phyloP scores from a whole-genome alignment of 2,113 vertebrate species.

The Sinocyclocheilus grahami region DNA sequence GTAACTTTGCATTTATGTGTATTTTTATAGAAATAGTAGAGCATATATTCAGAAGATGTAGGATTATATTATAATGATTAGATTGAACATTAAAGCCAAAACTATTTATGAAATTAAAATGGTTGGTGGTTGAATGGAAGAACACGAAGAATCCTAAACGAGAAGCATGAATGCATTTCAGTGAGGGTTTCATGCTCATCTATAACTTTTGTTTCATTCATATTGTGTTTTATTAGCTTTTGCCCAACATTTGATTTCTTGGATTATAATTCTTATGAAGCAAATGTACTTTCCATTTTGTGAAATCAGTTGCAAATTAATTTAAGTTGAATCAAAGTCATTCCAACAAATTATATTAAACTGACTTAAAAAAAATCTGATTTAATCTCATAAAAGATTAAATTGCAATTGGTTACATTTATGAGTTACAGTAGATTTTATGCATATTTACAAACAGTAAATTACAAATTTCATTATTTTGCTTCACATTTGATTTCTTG shows the following conservation, averaged over 20 bases:
- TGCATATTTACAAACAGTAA: too few relatives aligned
- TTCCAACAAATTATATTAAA: too few relatives aligned
- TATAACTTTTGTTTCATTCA: background rate
- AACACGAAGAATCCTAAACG: background rate
- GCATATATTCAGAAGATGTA: background rate
- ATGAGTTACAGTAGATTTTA: too few relatives aligned
- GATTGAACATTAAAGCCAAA: background rate
- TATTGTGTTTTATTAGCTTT: background rate
- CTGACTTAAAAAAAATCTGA: too few relatives aligned
- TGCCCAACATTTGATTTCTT: background rate
- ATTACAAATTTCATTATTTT: too few relatives aligned
- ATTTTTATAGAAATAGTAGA: background rate
- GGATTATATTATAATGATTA: background rate
- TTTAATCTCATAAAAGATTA: too few relatives aligned
- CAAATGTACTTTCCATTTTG: too few relatives aligned
- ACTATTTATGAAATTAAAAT: background rate
- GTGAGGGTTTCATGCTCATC: background rate
- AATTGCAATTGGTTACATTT: too few relatives aligned
- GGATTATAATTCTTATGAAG: background rate
- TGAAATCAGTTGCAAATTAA: too few relatives aligned
- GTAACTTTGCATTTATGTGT: background rate
- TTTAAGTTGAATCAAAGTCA: too few relatives aligned
- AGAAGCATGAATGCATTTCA: background rate
- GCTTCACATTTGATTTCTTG: too few relatives aligned
- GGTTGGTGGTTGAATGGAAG: background rate